Evolutionary conservation across 2,888 invertebrate species (phyloP).

Genomic region (Malacosoma neustria): DNA sequence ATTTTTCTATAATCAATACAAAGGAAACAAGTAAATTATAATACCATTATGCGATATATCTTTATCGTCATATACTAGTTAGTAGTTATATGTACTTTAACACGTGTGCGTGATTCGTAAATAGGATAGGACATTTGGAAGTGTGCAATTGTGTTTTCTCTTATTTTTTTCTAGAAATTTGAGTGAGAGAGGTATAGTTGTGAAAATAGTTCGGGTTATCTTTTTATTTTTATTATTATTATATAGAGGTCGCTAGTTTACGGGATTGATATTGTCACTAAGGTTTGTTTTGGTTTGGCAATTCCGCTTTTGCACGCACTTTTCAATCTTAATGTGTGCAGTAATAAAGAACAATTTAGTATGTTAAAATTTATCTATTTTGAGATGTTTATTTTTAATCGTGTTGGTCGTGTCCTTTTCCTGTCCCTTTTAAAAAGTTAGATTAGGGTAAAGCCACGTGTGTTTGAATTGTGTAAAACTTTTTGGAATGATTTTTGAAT

Average conservation of each 20-base stretch:
- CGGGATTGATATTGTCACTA: background rate
- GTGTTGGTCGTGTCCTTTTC: background rate
- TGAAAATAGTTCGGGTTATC: slow-evolving; percentile 12
- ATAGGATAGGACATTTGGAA: slow-evolving; percentile 13
- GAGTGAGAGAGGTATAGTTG: slow-evolving; percentile 2
- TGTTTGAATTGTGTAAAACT: no score
- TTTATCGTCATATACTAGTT: slow-evolving; percentile 23
- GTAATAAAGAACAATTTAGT: no score
- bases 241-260: background rate
- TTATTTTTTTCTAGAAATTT: slow-evolving; percentile 9
- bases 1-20: slow-evolving; percentile 31
- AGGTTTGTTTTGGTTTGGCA: background rate
- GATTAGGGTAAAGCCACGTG: background rate
- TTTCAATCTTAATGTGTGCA: no score
- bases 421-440: background rate
- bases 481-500: no score
- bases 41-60: no score
- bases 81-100: slow-evolving; percentile 15
- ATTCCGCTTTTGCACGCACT: background rate
- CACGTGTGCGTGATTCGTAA: slow-evolving; percentile 26
- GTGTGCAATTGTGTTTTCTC: slow-evolving; percentile 17
- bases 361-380: no score
- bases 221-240: slow-evolving; percentile 8
- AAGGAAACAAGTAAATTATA: slow-evolving; percentile 22
- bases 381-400: background rate